Evolutionary conservation across 2,113 vertebrate genomes (phyloP), one percentile per base, ranked within the genome.

Genomic region (Hippocampus mohnikei): DNA sequence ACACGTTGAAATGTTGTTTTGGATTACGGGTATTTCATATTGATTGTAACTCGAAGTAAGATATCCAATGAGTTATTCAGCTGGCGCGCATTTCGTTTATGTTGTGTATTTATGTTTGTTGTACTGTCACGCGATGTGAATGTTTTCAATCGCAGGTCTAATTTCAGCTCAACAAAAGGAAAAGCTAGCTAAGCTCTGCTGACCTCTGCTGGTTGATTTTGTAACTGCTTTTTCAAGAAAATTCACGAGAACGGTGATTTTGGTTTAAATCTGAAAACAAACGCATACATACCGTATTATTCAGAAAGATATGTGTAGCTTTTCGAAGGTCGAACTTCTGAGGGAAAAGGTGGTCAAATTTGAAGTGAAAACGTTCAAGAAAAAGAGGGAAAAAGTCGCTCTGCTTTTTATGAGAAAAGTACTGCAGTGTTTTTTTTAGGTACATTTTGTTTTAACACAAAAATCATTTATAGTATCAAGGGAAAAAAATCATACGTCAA

Each of bases 141-240:
- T 21, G 46, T 50, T 50, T 50, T 18, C 21, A 1, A 50, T 7
- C 48, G 5, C 7, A 20, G 5, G 7, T 53, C 2, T n/a, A 3
- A 41, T 21, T 21, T 10, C 8, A 40, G 29, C 59, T 37, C 25
- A 10, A 11, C 33, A 21, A 40, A 37, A 2, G 29, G 9, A 11
- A 66, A 55, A 3, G 48, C 5, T 21, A 52, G 8, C 52, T n/a
- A 10, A 23, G 20, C 21, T 55, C 21, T 62, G 15, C 60, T 85
- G 41, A 86, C 90, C 80, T 84, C 90, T 90, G 81, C 79, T 90
- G 90, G 85, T 23, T 20, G 25, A 68, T 56, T 25, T 40, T 13
- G 65, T 68, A 86, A 88, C 61, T 78, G 37, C 75, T 5, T 5
- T 37, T 29, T 29, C 41, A 11, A 21, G 37, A 5, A 60, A 23